Evolutionary conservation across 2,797 vertebrate species (phyloP), one percentile per base, ranked within the genome.

Genomic region (Gymnocypris eckloni): DNA sequence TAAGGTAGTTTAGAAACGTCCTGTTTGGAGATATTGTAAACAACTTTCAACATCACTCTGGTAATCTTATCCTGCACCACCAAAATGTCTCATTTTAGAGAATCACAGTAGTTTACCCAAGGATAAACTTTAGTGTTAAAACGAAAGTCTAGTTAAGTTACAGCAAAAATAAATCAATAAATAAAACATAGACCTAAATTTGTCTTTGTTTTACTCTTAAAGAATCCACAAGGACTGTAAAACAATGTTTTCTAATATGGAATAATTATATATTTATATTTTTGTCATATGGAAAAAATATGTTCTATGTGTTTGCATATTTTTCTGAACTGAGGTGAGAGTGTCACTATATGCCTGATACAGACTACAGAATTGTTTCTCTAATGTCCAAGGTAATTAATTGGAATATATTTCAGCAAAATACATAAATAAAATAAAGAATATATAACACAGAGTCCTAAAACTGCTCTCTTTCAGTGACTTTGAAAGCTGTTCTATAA

Each of bases 391-490:
- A 22, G 2, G 28, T 82, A 71, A 82, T 82, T 4, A 52, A 18
- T 56, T 54, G 3, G 9, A 45, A 45, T 61, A 80, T 11, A 67
- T 80, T 33, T 8, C 79, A 70, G 69, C 0, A 81, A 70, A 54
- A 52, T 45, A 45, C 0, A 48, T 45, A 45, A 52, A 52, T 2
- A 59, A n/a, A 54, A 6, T 5, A 13, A 41, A 39, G 20, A 39
- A 70, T 7, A 39, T 39, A n/a, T 45, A 7, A 37, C 13, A 66
- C 43, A 69, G 11, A 15, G 15, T 59, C n/a, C 9, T 41, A 72
- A 71, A 82, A 45, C 71, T 11, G 10, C 50, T 72, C 59, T 43
- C 52, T 59, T 54, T 82, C 8, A 79, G 54, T 59, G 6, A 16
- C 33, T 78, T 25, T 43, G 43, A 45, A 70, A 11, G 20, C 52